Conservation (phyloP, 2,113 vertebrate species). For the Pseudorasbora parva region DNA sequence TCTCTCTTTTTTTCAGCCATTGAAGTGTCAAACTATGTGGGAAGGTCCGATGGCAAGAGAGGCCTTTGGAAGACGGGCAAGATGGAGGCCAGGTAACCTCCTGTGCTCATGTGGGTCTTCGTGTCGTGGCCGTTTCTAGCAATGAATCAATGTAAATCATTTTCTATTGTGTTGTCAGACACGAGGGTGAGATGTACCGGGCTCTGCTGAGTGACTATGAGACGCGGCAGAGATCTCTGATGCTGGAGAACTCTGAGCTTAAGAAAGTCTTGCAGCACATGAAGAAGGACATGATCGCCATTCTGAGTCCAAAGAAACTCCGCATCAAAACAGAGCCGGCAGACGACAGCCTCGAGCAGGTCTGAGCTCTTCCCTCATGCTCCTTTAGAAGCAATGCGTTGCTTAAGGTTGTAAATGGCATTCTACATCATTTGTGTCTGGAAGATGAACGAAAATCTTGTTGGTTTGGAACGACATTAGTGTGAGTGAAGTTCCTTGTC, state of each 20-base stretch:
- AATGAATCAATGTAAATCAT: not conserved
- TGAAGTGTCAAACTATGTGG: slow-evolving; percentile 92
- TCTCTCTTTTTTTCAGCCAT: slow-evolving; percentile 77
- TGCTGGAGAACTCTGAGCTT: slow-evolving; percentile 92
- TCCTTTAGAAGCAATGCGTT: not conserved
- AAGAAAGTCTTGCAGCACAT: slow-evolving; percentile 97
- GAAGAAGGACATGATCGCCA: slow-evolving; percentile 95
- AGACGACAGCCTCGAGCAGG: slow-evolving; percentile 77
- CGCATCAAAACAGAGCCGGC: slow-evolving; percentile 74
- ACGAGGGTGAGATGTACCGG: slow-evolving; percentile 95
- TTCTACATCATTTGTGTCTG: too few relatives aligned
- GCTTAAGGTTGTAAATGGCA: not conserved
- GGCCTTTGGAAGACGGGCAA: slow-evolving; percentile 93
- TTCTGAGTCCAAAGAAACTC: slow-evolving; percentile 85
- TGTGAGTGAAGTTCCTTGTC: too few relatives aligned
- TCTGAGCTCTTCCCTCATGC: slow-evolving; percentile 59
- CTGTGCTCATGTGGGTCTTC: not conserved
- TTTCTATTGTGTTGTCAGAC: slow-evolving; percentile 71
- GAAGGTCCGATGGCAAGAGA: slow-evolving; percentile 91
- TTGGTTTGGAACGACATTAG: too few relatives aligned
- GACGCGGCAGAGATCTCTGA: slow-evolving; percentile 83
- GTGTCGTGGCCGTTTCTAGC: not conserved
- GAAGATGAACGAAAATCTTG: too few relatives aligned
- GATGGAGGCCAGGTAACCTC: slow-evolving; percentile 56
- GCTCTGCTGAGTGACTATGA: slow-evolving; percentile 89